Base-by-base conservation (phyloP, 2,797 vertebrate species). In the Tympanoctomys barrerae region DNA sequence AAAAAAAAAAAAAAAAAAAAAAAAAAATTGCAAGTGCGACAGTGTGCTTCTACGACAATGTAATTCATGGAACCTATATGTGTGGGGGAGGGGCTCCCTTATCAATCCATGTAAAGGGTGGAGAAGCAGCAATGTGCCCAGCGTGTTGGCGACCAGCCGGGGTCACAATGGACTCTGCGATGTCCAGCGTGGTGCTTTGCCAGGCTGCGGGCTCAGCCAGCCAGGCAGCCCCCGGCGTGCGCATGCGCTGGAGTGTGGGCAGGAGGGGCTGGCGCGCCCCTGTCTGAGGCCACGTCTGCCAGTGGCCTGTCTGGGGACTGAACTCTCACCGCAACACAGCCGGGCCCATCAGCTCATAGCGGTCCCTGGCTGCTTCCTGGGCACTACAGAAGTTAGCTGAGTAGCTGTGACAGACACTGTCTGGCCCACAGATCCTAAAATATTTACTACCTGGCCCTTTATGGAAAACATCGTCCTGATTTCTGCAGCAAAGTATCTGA, bases 351-450 rank as follows among this genome's bases (percentile, higher is more conserved):
- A 2, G 59, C 0, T 22, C 7, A 24, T 0, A 8, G 39, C 79
- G 14, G 49, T 19, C 26, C 7, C 0, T 24, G 4, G 78, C 54
- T 26, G 54, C 46, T 81, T 89, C 86, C 80, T 7, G 2, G 4
- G 61, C 33, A 9, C 28, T 36, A 59, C 0, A 1, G 22, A 24
- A 49, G 64, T 31, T 2, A 5, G 64, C 0, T 0, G 59, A 71
- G 36, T 33, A 19, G 49, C 42, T 21, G 12, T 6, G 70, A 88
- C 73, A 46, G 87, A 78, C 24, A 73, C 73, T 0, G 61, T 49
- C 89, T 89, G 70, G 93, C 66, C 87, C 87, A 54, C 78, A 61
- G 18, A 79, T 68, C 82, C 89, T 24, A 26, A 88, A 85, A 90
- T 54, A 88, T 80, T 57, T 59, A 57, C 81, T 62, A 4, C 57